These are phyloP conservation scores for Papio anubis DNA, from an alignment of 2,113 vertebrate genomes.

Conservation along the genomic window DNA sequence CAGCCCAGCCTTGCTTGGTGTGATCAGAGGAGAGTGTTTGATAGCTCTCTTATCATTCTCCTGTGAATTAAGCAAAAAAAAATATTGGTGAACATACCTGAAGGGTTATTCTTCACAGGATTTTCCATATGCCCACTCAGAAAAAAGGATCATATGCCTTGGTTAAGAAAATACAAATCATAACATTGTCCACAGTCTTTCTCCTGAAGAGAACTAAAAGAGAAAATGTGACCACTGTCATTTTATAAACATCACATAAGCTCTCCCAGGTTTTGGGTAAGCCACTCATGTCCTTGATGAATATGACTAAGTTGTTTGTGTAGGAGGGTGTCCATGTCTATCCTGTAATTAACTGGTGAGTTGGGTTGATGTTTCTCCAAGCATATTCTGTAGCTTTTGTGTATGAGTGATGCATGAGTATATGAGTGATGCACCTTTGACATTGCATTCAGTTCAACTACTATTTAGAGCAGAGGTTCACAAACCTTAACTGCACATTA, in stretches of 20 bases:
- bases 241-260: neutral
- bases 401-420: neutral
- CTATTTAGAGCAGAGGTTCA: neutral
- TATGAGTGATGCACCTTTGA: neutral
- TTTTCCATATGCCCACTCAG: neutral
- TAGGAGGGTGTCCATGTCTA: neutral
- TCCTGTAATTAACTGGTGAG: neutral
- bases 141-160: neutral
- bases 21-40: neutral
- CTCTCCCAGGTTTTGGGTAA: neutral
- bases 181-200: neutral
- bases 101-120: constrained; percentile 2
- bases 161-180: constrained; percentile 42
- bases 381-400: neutral
- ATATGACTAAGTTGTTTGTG: neutral
- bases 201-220: constrained; percentile 18
- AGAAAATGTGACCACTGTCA: neutral
- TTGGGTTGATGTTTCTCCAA: neutral
- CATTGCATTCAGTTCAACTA: neutral
- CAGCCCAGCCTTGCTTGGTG: neutral
- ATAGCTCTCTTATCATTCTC: neutral
- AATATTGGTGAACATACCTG: neutral
- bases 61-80: neutral
- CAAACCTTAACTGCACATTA: neutral
- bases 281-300: neutral